Evolutionary conservation across 2,113 vertebrate species (phyloP).

Genomic region (Thinocorus orbignyianus): DNA sequence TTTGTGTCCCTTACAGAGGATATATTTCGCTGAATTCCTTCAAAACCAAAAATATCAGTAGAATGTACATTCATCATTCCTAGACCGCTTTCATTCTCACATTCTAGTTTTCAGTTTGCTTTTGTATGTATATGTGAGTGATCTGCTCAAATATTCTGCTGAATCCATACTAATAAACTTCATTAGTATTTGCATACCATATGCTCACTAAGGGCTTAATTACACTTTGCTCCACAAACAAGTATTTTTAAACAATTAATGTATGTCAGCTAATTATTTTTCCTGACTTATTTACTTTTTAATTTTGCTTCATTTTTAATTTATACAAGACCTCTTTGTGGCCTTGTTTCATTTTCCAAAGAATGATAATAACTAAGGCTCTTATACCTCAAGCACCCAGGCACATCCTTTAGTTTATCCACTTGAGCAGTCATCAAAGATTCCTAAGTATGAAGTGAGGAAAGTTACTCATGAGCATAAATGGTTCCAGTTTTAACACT

Average conservation of each 20-base stretch:
- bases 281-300: slow-evolving; percentile 47
- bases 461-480: not conserved
- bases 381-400: not conserved
- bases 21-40: not conserved
- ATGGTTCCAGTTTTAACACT: not conserved
- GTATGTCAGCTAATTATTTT: slow-evolving; percentile 51
- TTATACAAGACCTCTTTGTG: slow-evolving; percentile 28
- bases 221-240: slow-evolving; percentile 40
- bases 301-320: slow-evolving; percentile 48
- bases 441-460: not conserved
- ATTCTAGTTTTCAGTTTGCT: slow-evolving; percentile 28
- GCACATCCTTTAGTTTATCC: slow-evolving; percentile 1
- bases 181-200: slow-evolving; percentile 6
- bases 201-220: slow-evolving; percentile 44
- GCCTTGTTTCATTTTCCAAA: slow-evolving; percentile 20
- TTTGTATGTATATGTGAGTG: slow-evolving; percentile 45
- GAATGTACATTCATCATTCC: slow-evolving; percentile 3
- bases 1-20: not conserved
- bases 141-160: slow-evolving; percentile 26
- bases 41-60: slow-evolving; percentile 18
- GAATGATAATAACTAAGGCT: not conserved
- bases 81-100: not conserved
- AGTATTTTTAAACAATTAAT: slow-evolving; percentile 34
- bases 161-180: not conserved
- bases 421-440: slow-evolving; percentile 19